These are phyloP conservation scores for Agelastica alni DNA, from an alignment of 2,888 invertebrate species.

Conservation along the genomic window DNA sequence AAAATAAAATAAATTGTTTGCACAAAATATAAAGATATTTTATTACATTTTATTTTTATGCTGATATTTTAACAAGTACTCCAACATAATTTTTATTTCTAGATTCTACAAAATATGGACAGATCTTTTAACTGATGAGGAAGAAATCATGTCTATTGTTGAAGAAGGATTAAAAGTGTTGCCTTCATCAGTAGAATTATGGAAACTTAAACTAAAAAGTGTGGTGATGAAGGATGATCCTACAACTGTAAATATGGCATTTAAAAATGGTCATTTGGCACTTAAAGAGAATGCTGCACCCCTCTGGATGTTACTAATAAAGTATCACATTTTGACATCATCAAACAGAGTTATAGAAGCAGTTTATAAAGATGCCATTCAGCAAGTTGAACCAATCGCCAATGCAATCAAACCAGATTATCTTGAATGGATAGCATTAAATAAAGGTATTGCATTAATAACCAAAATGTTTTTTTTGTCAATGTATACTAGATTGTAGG, in stretches of 20 bases:
- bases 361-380: conserved; percentile 56
- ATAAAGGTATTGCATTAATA: conserved; percentile 55
- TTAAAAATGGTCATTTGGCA: conserved; percentile 49
- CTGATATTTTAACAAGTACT: too few relatives aligned
- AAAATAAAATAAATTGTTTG: too few relatives aligned
- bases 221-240: conserved; percentile 57
- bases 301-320: conserved; percentile 56
- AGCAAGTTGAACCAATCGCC: conserved; percentile 59
- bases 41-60: too few relatives aligned
- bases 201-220: conserved; percentile 59
- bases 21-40: too few relatives aligned
- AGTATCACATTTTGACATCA: conserved; percentile 51
- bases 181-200: conserved; percentile 58
- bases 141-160: conserved; percentile 38
- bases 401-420: conserved; percentile 65
- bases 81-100: too few relatives aligned
- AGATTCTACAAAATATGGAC: conserved; percentile 49
- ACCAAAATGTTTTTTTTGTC: too few relatives aligned
- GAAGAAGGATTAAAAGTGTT: conserved; percentile 55
- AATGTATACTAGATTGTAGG: too few relatives aligned
- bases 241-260: conserved; percentile 45
- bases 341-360: conserved; percentile 52
- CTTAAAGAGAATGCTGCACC: conserved; percentile 55
- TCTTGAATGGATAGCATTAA: conserved; percentile 60
- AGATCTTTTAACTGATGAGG: conserved; percentile 41